Percentiles rank a stretch among this genome's conserved stretches.
Conservation (phyloP, 2,797 vertebrate species). For the Enteromius mattozi region DNA sequence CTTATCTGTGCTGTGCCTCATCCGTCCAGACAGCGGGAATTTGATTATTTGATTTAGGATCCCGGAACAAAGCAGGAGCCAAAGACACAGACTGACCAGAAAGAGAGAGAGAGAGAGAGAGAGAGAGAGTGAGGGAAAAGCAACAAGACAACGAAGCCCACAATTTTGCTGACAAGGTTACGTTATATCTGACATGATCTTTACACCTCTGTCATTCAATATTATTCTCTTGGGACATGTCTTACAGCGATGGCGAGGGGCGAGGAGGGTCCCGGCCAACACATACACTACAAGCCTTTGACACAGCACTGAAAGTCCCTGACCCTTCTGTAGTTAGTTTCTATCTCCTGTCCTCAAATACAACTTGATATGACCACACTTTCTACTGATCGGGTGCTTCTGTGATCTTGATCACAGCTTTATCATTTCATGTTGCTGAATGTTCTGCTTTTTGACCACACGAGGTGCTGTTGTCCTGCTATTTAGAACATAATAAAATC, state of each 20-base stretch:
- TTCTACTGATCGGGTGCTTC: slow-evolving; percentile 6
- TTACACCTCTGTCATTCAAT: slow-evolving; percentile 13
- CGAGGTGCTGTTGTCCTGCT: slow-evolving; percentile 21
- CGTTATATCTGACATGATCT: slow-evolving; percentile 14
- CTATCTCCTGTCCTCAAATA: not conserved
- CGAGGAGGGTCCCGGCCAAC: too few species aligned
- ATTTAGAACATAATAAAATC: slow-evolving; percentile 48
- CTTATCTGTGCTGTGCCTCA: slow-evolving; percentile 31
- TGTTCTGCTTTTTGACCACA: slow-evolving; percentile 46
- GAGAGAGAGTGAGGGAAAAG: slow-evolving; percentile 6
- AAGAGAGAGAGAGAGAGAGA: not conserved
- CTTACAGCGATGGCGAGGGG: not conserved
- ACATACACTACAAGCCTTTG: not conserved
- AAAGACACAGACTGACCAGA: slow-evolving; percentile 8
- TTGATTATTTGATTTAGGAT: slow-evolving; percentile 47
- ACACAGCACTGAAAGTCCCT: not conserved
- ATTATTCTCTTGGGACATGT: not conserved
- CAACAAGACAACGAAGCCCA: slow-evolving; percentile 54
- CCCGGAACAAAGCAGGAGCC: not conserved
- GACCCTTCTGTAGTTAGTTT: slow-evolving; percentile 5
- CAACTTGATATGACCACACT: not conserved
- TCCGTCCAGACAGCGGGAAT: slow-evolving; percentile 30
- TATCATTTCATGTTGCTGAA: slow-evolving; percentile 14
- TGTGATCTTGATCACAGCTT: slow-evolving; percentile 21
- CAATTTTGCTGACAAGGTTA: slow-evolving; percentile 37